Conservation (phyloP, 2,797 vertebrate genomes). For the Bothrops alternatus region DNA sequence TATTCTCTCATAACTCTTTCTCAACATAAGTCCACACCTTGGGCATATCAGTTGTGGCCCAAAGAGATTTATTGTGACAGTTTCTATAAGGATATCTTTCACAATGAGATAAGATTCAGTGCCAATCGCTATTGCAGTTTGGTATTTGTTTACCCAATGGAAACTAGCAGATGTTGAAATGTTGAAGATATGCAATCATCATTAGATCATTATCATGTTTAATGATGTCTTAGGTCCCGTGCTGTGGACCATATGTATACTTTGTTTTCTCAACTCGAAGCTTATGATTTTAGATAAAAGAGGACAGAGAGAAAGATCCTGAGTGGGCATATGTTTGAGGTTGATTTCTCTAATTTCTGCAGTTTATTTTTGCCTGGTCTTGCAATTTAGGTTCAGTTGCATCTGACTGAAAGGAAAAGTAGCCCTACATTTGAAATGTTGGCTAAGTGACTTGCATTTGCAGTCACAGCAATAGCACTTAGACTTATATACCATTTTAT, state of each 20-base stretch:
- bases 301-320: neutral
- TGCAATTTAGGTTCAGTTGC: too few species aligned
- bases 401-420: neutral
- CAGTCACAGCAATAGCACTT: neutral
- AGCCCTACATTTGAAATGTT: neutral
- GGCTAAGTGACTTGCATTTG: neutral
- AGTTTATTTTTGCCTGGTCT: neutral
- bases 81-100: neutral
- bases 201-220: neutral
- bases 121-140: neutral
- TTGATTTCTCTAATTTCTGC: neutral
- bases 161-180: neutral
- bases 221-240: neutral
- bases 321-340: neutral
- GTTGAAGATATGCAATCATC: neutral
- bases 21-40: neutral
- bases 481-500: neutral
- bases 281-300: neutral
- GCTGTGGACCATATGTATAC: neutral
- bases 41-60: neutral
- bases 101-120: neutral
- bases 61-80: neutral
- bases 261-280: neutral
- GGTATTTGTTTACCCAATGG: neutral
- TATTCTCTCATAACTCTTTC: neutral